These are phyloP conservation scores for Pelochelys cantorii DNA, from an alignment of 2,797 vertebrate genomes.

Conservation along the genomic window DNA sequence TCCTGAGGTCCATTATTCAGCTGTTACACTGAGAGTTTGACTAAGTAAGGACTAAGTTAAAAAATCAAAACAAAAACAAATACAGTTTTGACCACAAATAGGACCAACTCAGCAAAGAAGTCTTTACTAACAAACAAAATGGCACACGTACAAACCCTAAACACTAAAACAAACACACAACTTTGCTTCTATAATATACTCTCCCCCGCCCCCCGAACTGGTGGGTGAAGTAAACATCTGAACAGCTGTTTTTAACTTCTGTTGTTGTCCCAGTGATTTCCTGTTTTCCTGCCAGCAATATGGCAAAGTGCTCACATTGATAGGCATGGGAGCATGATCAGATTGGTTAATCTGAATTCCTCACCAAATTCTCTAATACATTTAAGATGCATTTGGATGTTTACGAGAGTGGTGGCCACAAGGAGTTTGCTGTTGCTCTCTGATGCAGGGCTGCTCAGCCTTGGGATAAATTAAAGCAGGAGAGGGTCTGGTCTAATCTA, in stretches of 20 bases:
- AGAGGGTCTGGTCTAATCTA: background rate
- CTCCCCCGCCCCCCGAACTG: background rate
- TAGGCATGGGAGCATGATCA: background rate
- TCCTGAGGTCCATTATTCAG: too few species aligned
- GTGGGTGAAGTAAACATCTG: background rate
- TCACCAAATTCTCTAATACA: background rate
- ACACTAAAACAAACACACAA: background rate
- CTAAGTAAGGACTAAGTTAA: too few species aligned
- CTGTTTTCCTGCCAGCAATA: background rate
- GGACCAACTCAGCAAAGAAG: too few species aligned
- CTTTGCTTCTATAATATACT: background rate
- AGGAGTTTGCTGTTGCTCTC: background rate
- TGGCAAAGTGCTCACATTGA: background rate
- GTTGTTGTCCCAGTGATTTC: background rate
- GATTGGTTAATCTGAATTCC: background rate
- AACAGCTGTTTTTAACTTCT: constrained; percentile 15
- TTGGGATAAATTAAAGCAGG: background rate
- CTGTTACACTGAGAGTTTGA: too few species aligned
- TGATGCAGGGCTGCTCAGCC: background rate
- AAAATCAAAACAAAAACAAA: too few species aligned
- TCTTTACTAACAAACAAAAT: too few species aligned
- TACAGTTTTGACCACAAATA: too few species aligned
- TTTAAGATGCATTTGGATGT: background rate
- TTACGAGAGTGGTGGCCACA: background rate
- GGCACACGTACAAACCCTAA: too few species aligned